Evolutionary conservation across 2,113 vertebrate species (phyloP), one percentile per base, ranked within the genome.

Genomic region (Acanthisitta chloris): DNA sequence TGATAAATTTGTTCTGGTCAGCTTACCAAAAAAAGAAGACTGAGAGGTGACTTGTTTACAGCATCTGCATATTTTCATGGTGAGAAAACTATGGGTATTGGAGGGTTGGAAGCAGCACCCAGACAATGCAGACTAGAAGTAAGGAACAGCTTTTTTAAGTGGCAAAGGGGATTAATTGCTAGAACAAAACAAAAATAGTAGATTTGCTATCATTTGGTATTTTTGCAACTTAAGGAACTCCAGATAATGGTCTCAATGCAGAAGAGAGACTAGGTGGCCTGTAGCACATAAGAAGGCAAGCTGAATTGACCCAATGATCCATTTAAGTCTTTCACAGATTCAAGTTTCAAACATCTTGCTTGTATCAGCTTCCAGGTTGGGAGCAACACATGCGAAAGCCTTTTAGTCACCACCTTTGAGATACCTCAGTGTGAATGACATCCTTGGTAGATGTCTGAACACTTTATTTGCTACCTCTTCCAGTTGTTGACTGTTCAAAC

Each of bases 11-110:
- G 13, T 51, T 94, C 29, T 88, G 59, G 94, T 90, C 74, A 91
- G 90, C 79, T 70, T 82, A 92, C 78, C 33, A 80, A 91, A 95
- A 92, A 76, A 77, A 87, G 31, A 87, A 4, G 76, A 96, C 78
- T 67, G 90, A 96, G 84, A 96, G 43, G 85, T 86, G 90, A 95
- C 36, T 73, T 83, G n/a, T 81, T 93, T 67, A 86, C 15, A 95
- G 79, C 33, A 92, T 92, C 74, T 87, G 43, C 74, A 76, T 93
- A 87, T 76, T 94, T 96, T 88, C 46, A 82, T 20, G 14, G 67
- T 94, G 85, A 96, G 79, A 94, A 91, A 76, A 86, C 38, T 54
- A 80, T 0, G 48, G 87, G 69, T 58, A 70, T 14, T 54, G 49
- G 76, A 76, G 36, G 33, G 45, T 2, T 82, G 52, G 66, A 90